Conservation (phyloP, 2,797 vertebrate species). For the Macrochelys suwanniensis region DNA sequence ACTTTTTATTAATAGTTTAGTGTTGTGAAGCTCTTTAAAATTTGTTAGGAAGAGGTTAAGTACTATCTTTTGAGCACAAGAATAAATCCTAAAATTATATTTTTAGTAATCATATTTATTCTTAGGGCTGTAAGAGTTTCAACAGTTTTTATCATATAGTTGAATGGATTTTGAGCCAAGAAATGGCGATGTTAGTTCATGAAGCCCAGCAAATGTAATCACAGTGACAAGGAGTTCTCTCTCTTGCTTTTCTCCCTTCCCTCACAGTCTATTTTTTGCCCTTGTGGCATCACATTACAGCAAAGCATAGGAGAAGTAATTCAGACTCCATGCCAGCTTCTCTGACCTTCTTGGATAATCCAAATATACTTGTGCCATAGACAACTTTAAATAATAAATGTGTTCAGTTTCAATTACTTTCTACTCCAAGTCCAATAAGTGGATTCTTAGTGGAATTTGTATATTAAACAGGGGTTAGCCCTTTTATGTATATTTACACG, state of each 20-base stretch:
- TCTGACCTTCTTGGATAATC: constrained; percentile 47
- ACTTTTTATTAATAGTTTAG: background rate
- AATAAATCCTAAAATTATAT: background rate
- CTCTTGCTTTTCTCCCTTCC: background rate
- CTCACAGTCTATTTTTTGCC: background rate
- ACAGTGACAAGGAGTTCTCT: constrained; percentile 22
- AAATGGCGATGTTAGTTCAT: background rate
- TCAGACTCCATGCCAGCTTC: constrained; percentile 29
- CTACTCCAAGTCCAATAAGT: constrained; percentile 45
- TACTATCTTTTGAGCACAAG: background rate
- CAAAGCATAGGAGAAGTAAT: constrained; percentile 34
- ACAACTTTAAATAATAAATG: constrained; percentile 44
- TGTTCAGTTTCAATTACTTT: constrained; percentile 56
- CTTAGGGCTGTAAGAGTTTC: background rate
- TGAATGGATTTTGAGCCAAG: constrained; percentile 5
- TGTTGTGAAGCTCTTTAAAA: background rate
- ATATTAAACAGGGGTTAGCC: background rate
- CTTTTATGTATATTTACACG: background rate
- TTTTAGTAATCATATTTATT: background rate
- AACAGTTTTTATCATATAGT: background rate
- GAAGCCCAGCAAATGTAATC: background rate
- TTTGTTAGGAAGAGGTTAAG: background rate
- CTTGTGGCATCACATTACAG: constrained; percentile 38
- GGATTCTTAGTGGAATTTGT: constrained; percentile 47
- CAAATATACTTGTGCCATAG: constrained; percentile 37